phyloP scores from a whole-genome alignment of 2,113 vertebrate genomes.

The Lasiurus cinereus region DNA sequence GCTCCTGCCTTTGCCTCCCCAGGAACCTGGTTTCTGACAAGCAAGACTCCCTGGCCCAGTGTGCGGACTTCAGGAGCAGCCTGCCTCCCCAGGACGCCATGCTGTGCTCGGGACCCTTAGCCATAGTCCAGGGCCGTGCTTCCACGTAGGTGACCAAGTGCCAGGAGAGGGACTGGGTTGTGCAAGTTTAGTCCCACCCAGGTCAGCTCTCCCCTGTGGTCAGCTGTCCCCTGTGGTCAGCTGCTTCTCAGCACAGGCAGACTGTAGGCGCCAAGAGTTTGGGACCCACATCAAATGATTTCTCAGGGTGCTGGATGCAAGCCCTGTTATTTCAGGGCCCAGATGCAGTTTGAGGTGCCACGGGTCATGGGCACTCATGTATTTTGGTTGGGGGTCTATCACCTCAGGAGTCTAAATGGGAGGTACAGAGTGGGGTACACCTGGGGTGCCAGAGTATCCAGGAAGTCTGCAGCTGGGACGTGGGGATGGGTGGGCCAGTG shows the following conservation, averaged over 20 bases:
- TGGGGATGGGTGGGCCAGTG: neutral
- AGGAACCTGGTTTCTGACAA: conserved; percentile 98
- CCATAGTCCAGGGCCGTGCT: conserved; percentile 95
- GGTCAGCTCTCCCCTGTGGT: neutral
- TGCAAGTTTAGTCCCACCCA: neutral
- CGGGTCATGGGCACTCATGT: neutral
- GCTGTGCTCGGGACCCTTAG: conserved; percentile 94
- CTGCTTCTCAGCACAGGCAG: neutral
- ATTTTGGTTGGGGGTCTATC: neutral
- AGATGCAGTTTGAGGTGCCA: neutral
- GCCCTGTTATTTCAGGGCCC: neutral
- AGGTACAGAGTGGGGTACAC: neutral
- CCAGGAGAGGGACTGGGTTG: neutral
- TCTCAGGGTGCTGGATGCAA: neutral
- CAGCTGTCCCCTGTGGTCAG: neutral
- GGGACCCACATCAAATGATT: neutral
- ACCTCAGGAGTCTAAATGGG: neutral
- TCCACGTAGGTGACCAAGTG: conserved; percentile 90
- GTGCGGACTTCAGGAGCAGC: conserved; percentile 97
- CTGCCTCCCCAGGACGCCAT: conserved; percentile 93
- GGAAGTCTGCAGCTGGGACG: neutral
- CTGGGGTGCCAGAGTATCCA: neutral
- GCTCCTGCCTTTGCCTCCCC: neutral
- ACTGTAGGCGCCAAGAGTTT: neutral
- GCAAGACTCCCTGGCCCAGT: conserved; percentile 96